phyloP scores from a whole-genome alignment of 2,888 invertebrate species.

The Pimpla rufipes region DNA sequence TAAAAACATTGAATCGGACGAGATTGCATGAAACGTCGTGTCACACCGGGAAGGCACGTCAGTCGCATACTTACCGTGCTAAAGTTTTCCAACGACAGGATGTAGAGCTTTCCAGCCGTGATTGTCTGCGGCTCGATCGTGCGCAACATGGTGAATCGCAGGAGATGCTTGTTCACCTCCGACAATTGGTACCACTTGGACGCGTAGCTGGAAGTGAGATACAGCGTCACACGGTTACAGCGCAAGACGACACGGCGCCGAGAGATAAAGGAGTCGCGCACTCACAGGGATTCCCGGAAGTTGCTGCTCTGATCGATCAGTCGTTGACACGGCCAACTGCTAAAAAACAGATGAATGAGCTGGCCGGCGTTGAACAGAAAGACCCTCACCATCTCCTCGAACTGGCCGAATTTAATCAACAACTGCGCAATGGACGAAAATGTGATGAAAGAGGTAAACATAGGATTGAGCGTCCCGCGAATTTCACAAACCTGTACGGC shows the following conservation, averaged over 20 bases:
- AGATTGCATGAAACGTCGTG: neutral
- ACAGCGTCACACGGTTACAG: neutral
- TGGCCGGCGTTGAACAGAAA: conserved; percentile 49
- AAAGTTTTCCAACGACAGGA: neutral
- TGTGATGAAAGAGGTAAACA: too few species aligned
- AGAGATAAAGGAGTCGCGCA: too few species aligned
- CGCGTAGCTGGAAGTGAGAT: too few species aligned
- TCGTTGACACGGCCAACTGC: conserved; percentile 60
- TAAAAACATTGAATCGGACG: too few species aligned
- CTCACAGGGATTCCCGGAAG: too few species aligned
- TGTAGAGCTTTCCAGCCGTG: conserved; percentile 10
- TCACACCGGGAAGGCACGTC: too few species aligned
- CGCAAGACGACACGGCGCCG: too few species aligned
- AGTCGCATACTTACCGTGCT: too few species aligned
- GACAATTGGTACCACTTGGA: neutral
- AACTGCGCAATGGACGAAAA: conserved; percentile 26
- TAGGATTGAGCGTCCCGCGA: too few species aligned
- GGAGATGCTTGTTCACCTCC: conserved; percentile 19
- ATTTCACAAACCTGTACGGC: too few species aligned
- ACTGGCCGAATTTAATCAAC: conserved; percentile 38
- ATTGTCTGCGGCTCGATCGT: conserved; percentile 36
- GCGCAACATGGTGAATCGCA: conserved; percentile 46
- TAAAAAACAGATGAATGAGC: conserved; percentile 43
- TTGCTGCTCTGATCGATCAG: conserved; percentile 50
- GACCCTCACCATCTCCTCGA: conserved; percentile 45